phyloP scores from a whole-genome alignment of 2,888 invertebrate species.

The Drosophila subquinaria region DNA sequence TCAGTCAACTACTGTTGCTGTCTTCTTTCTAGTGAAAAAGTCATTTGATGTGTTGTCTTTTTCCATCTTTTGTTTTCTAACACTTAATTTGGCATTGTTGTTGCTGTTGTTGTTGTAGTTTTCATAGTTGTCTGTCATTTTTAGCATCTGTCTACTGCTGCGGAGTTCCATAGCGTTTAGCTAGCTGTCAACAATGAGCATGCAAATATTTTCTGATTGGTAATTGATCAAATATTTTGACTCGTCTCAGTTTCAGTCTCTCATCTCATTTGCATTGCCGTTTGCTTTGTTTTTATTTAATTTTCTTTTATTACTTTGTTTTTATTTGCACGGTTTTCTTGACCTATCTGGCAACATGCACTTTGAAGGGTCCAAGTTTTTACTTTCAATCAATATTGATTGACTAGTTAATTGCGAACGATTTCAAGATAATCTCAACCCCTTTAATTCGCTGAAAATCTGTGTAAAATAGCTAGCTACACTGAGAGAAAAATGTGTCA shows the following conservation, averaged over 20 bases:
- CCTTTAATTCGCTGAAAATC: neutral
- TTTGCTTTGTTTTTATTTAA: constrained; percentile 3
- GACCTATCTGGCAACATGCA: constrained; percentile 36
- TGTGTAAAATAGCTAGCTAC: neutral
- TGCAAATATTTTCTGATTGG: constrained; percentile 59
- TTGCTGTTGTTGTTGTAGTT: constrained; percentile 55
- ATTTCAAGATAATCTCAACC: constrained; percentile 16
- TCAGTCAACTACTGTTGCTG: constrained; percentile 59
- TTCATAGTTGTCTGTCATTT: constrained; percentile 74
- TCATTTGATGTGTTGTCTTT: constrained; percentile 3
- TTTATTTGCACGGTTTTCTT: constrained; percentile 39
- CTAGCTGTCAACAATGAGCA: constrained; percentile 54
- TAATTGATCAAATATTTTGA: constrained; percentile 69
- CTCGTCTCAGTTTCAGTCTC: neutral
- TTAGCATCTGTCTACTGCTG: constrained; percentile 75
- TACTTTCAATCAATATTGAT: constrained; percentile 62
- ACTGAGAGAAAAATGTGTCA: neutral
- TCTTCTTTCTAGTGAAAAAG: constrained; percentile 48
- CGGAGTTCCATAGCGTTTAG: constrained; percentile 65
- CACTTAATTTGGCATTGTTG: constrained; percentile 37
- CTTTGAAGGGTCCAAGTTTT: constrained; percentile 51
- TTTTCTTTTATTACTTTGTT: constrained; percentile 5
- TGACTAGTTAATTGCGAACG: neutral
- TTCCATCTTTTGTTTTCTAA: constrained; percentile 58
- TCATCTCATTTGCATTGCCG: constrained; percentile 42